Conservation (phyloP, 2,113 vertebrate species). For the Halichoeres trimaculatus region DNA sequence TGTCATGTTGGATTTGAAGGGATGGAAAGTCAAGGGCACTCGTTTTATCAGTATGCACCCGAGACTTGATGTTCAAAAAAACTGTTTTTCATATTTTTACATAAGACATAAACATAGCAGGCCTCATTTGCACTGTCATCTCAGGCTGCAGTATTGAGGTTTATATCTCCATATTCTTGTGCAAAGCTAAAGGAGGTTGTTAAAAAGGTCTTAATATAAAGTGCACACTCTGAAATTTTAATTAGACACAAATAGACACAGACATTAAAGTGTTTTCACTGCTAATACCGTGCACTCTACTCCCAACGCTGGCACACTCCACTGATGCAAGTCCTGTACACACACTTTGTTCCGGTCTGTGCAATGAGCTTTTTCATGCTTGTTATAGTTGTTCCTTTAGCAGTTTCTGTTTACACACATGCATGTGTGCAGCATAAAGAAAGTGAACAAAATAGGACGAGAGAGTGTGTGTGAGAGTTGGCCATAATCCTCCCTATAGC, state of each 20-base stretch:
- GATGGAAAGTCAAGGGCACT: not conserved
- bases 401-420: constrained; percentile 38
- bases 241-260: constrained; percentile 23
- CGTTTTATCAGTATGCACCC: not conserved
- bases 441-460: constrained; percentile 41
- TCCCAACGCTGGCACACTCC: constrained; percentile 25
- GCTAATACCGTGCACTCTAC: not conserved
- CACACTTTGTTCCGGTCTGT: constrained; percentile 10
- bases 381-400: constrained; percentile 44
- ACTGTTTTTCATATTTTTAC: not conserved
- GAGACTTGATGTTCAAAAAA: not conserved
- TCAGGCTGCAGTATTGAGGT: not conserved
- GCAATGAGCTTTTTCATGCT: constrained; percentile 54
- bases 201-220: not conserved
- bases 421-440: constrained; percentile 28
- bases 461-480: constrained; percentile 17
- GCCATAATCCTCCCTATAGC: constrained; percentile 75
- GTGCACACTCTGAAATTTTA: not conserved
- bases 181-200: not conserved
- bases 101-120: not conserved
- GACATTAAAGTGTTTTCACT: not conserved
- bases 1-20: not conserved
- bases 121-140: not conserved
- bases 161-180: not conserved
- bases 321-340: not conserved